Evolutionary conservation across 2,113 vertebrate species (phyloP).

Genomic region (Crotalus helleri): DNA sequence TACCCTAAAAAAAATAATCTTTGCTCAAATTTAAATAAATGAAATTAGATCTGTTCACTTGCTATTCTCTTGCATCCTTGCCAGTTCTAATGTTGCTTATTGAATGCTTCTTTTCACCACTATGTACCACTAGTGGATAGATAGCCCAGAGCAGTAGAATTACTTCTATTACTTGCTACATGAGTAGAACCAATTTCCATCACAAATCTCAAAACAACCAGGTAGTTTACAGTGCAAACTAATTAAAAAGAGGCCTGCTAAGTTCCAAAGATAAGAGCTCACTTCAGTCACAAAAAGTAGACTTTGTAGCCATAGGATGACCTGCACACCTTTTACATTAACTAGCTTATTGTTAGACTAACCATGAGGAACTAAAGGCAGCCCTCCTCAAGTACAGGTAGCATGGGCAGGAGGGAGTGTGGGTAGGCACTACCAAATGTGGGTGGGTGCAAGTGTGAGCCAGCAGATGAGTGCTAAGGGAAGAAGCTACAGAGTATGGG

Average conservation of each 20-base stretch:
- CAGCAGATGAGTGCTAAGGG: too few relatives aligned
- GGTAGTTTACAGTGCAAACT: not conserved
- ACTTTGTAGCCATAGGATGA: not conserved
- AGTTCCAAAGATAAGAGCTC: not conserved
- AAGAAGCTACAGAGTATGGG: too few relatives aligned
- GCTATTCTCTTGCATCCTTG: slow-evolving; percentile 21
- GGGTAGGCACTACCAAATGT: too few relatives aligned
- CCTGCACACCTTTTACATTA: not conserved
- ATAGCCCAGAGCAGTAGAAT: not conserved
- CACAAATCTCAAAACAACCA: not conserved
- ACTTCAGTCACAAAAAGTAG: not conserved
- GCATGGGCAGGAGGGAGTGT: too few relatives aligned
- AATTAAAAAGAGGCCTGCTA: not conserved
- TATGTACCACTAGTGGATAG: not conserved
- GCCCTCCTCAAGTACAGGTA: not conserved
- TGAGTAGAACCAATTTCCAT: not conserved
- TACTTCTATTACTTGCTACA: not conserved
- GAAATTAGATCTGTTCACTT: not conserved
- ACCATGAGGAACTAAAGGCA: not conserved
- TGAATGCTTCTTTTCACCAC: not conserved
- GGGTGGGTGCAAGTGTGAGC: too few relatives aligned
- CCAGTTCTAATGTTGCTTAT: slow-evolving; percentile 14
- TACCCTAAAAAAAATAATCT: slow-evolving; percentile 42
- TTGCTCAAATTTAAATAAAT: slow-evolving; percentile 25
- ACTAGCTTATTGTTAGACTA: not conserved